Conservation (phyloP, 2,113 vertebrate species). For the Perca fluviatilis region DNA sequence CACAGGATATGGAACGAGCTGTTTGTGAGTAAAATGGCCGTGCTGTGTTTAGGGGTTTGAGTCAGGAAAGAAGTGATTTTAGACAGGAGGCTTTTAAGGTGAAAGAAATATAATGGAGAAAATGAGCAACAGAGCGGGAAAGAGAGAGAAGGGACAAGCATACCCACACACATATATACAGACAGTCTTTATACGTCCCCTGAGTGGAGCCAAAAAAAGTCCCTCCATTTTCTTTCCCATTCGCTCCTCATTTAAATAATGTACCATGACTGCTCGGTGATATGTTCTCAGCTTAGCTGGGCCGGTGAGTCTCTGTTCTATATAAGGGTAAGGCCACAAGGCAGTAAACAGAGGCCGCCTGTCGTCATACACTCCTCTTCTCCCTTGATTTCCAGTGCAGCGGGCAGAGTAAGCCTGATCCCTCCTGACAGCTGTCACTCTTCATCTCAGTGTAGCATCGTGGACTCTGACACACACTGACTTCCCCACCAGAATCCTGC, state of each 20-base stretch:
- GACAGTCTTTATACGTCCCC: conserved; percentile 37
- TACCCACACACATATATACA: conserved; percentile 18
- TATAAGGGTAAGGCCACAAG: conserved; percentile 56
- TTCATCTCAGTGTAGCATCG: conserved; percentile 67
- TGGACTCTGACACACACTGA: conserved; percentile 56
- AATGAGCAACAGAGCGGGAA: conserved; percentile 59
- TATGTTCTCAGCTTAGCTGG: conserved; percentile 44
- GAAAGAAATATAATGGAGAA: conserved; percentile 62
- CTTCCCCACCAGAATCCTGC: conserved; percentile 57
- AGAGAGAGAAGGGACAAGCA: conserved; percentile 29
- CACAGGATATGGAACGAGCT: conserved; percentile 78
- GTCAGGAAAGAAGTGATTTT: conserved; percentile 62
- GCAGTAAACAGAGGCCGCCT: conserved; percentile 69
- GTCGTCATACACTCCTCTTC: conserved; percentile 57
- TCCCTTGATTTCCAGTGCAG: conserved; percentile 63
- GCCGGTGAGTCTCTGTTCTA: conserved; percentile 55
- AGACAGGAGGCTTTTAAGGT: conserved; percentile 72
- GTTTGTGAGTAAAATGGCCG: conserved; percentile 76
- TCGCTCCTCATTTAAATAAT: conserved; percentile 62
- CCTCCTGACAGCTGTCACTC: conserved; percentile 82
- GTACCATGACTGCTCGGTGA: conserved; percentile 56
- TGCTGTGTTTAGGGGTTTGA: conserved; percentile 60
- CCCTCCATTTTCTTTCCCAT: conserved; percentile 60
- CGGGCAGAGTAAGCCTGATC: conserved; percentile 73
- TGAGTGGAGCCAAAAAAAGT: conserved; percentile 20